phyloP scores from a whole-genome alignment of 1,140 invertebrate species.

The Gryon sp. region DNA sequence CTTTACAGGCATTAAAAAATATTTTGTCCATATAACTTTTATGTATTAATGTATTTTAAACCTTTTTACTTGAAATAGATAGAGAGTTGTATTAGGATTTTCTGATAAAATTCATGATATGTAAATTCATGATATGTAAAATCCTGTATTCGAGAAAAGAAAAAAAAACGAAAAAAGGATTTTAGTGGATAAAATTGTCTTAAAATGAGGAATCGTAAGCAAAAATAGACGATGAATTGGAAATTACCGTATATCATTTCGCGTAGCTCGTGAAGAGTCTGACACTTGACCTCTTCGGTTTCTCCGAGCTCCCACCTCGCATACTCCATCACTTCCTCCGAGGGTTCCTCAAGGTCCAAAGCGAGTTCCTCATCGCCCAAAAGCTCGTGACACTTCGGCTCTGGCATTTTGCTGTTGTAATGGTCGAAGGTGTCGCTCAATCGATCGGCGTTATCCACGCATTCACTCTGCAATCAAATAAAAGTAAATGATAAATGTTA shows the following conservation, averaged over 20 bases:
- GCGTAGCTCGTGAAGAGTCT: slow-evolving; percentile 83
- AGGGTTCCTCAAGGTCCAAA: slow-evolving; percentile 75
- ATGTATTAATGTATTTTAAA: too few species aligned
- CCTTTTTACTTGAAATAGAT: too few species aligned
- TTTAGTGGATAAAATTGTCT: slow-evolving; percentile 22
- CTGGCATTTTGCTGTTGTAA: slow-evolving; percentile 56
- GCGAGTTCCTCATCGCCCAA: slow-evolving; percentile 71
- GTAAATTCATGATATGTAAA: too few species aligned
- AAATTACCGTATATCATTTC: slow-evolving; percentile 88
- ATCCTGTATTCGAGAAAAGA: too few species aligned
- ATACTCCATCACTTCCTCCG: slow-evolving; percentile 77
- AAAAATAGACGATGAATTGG: slow-evolving; percentile 34
- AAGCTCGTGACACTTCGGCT: slow-evolving; percentile 60
- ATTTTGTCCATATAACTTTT: too few species aligned
- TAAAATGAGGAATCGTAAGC: slow-evolving; percentile 19
- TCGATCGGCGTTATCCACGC: slow-evolving; percentile 43
- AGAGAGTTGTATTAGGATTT: too few species aligned
- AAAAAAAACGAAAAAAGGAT: too few species aligned
- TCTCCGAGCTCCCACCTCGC: slow-evolving; percentile 78
- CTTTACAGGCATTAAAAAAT: too few species aligned
- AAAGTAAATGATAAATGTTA: slow-evolving; percentile 10
- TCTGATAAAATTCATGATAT: too few species aligned
- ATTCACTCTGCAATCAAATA: slow-evolving; percentile 20
- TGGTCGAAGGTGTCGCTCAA: slow-evolving; percentile 50
- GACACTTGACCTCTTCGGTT: slow-evolving; percentile 82